Base-by-base conservation (phyloP, 2,888 invertebrate species). In the Tuta absoluta region DNA sequence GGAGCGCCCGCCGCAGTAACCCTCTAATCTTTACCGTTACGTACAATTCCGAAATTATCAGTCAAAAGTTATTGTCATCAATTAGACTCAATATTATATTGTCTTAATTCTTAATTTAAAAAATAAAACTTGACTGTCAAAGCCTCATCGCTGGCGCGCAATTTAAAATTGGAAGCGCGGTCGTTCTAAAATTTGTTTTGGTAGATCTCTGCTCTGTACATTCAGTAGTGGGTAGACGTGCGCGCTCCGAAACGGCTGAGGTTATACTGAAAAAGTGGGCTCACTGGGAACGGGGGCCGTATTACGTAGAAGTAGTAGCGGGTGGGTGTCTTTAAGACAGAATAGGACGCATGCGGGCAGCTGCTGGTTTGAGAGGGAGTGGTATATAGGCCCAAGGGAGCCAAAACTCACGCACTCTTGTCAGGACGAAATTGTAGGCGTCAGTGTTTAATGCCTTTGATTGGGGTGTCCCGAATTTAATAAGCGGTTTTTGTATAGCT, bases 371-470 rank as follows among this genome's bases (percentile, higher is more conserved):
- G 74, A 85, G 45, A 69, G 75, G 65, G 85, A 77, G 8, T 49
- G 73, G 0, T 58, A 19, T 64, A 73, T 68, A 70, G 72, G 74
- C 75, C 72, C 74, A 74, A 75, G 79, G 83, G 79, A 81, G 75
- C 75, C 75, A 65, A 57, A 61, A 77, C 76, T 81, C 80, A 80
- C 82, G 83, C 84, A 83, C 77, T n/a, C 69, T 77, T 75, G 78
- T 71, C 80, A 85, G 85, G 82, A 86, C 83, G 84, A 85, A 84
- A 81, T 87, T 83, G 87, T 86, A 86, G 87, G 88, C 88, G 86
- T 84, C 76, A 72, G 82, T 82, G 82, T 84, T 84, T 33, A 82
- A 79, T 84, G 83, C 79, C 80, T 80, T 77, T 82, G 81, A 87
- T 84, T 83, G 82, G 80, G 84, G 80, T 80, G 81, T 78, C 81